phyloP scores from a whole-genome alignment of 2,113 vertebrate species.

The Sarotherodon lohbergeri region DNA sequence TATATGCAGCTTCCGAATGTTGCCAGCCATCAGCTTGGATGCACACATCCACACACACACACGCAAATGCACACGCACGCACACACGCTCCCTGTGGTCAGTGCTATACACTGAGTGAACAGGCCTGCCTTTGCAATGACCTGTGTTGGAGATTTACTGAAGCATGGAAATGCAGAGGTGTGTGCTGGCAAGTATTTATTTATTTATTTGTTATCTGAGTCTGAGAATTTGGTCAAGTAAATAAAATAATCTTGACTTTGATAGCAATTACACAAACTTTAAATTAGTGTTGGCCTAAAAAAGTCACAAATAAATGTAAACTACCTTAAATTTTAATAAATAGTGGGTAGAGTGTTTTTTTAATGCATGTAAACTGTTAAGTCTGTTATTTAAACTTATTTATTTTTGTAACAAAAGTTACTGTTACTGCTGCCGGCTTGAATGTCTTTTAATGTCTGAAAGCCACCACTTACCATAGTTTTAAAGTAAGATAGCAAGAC shows the following conservation, averaged over 20 bases:
- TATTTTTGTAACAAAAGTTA: neutral
- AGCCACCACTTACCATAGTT: neutral
- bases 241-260: neutral
- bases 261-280: too few species aligned
- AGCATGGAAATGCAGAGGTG: neutral
- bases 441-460: neutral
- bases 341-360: neutral
- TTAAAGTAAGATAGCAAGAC: neutral
- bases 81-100: conserved; percentile 11
- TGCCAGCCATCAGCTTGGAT: neutral
- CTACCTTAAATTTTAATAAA: too few species aligned
- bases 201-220: neutral
- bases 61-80: neutral
- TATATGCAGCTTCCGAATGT: neutral
- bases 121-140: conserved; percentile 85
- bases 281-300: too few species aligned
- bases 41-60: neutral
- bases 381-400: neutral
- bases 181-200: neutral
- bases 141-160: conserved; percentile 66
- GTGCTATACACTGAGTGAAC: conserved; percentile 54
- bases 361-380: neutral
- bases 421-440: neutral
- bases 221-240: neutral
- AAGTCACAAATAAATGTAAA: too few species aligned